Percentiles rank a stretch among this genome's conserved stretches.
Conservation (phyloP, 1,140 invertebrate genomes). For the Teleogryllus occipitalis region DNA sequence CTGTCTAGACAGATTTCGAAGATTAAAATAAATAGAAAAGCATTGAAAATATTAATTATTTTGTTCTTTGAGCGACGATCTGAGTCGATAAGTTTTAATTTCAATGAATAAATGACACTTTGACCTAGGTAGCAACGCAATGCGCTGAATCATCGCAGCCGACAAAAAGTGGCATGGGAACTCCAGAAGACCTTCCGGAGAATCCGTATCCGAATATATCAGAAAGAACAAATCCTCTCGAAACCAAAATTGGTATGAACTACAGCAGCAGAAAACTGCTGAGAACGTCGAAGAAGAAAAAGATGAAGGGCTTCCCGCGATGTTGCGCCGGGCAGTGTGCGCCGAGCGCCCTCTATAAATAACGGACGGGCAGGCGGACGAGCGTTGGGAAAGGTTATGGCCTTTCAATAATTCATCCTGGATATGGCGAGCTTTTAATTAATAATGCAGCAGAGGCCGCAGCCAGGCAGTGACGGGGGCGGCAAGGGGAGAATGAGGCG, state of each 20-base stretch:
- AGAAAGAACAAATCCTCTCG: too few relatives aligned
- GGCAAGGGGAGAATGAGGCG: neutral
- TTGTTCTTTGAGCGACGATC: too few relatives aligned
- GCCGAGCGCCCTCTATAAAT: neutral
- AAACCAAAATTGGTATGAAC: neutral
- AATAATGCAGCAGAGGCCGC: neutral
- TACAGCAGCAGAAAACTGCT: neutral
- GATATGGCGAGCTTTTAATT: neutral
- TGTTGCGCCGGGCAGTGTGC: neutral
- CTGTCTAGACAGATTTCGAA: too few relatives aligned
- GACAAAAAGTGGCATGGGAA: too few relatives aligned
- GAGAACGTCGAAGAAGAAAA: neutral
- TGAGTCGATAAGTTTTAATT: too few relatives aligned
- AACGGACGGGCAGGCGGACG: neutral
- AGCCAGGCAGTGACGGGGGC: neutral
- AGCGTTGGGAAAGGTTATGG: neutral
- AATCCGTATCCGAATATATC: too few relatives aligned
- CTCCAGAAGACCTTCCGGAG: too few relatives aligned
- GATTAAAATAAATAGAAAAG: too few relatives aligned
- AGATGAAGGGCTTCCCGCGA: neutral
- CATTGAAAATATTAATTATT: too few relatives aligned
- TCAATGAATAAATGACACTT: too few relatives aligned
- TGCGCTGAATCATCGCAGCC: too few relatives aligned
- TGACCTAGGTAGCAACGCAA: too few relatives aligned
- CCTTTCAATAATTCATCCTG: constrained; percentile 4